Percentiles rank a stretch among this genome's conserved stretches.
Evolutionary conservation across 2,888 invertebrate species (phyloP).

Genomic region (Hofmannophila pseudospretella): DNA sequence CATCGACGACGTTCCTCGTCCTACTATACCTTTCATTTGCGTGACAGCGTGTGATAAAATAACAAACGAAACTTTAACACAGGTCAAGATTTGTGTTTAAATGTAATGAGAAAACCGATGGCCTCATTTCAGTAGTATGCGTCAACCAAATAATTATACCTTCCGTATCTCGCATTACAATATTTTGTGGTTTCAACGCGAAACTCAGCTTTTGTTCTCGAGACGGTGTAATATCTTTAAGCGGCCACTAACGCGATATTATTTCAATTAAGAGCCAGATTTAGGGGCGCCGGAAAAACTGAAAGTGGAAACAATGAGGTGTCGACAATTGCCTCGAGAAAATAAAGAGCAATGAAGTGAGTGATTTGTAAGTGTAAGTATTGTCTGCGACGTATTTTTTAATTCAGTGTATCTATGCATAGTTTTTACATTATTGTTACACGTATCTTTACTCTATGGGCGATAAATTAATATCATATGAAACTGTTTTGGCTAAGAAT

Average conservation of each 20-base stretch:
- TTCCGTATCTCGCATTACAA: constrained; percentile 50
- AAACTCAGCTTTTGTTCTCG: constrained; percentile 68
- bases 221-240: constrained; percentile 58
- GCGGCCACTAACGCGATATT: constrained; percentile 65
- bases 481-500: constrained; percentile 59
- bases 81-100: constrained; percentile 21
- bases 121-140: constrained; percentile 40
- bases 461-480: constrained; percentile 41
- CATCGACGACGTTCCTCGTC: constrained; percentile 30
- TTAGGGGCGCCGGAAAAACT: constrained; percentile 63
- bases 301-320: constrained; percentile 70
- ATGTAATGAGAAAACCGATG: constrained; percentile 30
- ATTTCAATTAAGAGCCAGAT: constrained; percentile 70
- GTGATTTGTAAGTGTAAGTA: constrained; percentile 48
- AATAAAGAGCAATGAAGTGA: constrained; percentile 62
- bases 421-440: too few relatives aligned
- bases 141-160: constrained; percentile 50
- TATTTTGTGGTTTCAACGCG: constrained; percentile 65
- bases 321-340: constrained; percentile 54
- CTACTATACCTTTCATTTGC: constrained; percentile 6
- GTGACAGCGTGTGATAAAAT: constrained; percentile 7
- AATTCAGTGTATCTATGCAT: constrained; percentile 3
- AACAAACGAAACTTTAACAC: constrained; percentile 21
- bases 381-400: constrained; percentile 17
- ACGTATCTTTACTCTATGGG: constrained; percentile 11